A percentile compares a stretch with the other conserved stretches of the same genome.
Evolutionary conservation across 2,888 invertebrate species (phyloP).

Genomic region (Drosophila fungiperda): DNA sequence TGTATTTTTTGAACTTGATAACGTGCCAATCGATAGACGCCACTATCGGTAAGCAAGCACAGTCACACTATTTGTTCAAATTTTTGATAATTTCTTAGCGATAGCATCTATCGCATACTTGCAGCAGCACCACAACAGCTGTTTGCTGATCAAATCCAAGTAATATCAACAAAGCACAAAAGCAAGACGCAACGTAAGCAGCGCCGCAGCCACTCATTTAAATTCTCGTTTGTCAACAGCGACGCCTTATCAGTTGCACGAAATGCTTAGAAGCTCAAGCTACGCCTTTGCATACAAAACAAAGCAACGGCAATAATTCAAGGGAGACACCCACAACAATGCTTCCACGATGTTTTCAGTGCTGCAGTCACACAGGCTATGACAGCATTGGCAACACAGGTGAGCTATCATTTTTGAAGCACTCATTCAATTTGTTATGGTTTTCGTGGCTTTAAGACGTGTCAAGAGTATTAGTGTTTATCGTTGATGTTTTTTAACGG

Average conservation of each 20-base stretch:
- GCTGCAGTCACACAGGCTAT: slow-evolving; percentile 85
- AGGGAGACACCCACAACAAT: slow-evolving; percentile 21
- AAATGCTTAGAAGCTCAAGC: slow-evolving; percentile 35
- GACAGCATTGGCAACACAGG: slow-evolving; percentile 77
- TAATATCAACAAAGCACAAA: slow-evolving; percentile 3
- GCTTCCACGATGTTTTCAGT: slow-evolving; percentile 60
- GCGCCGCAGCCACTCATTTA: slow-evolving; percentile 9
- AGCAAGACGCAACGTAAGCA: slow-evolving; percentile 56
- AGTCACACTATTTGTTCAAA: not conserved
- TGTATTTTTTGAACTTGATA: slow-evolving; percentile 14
- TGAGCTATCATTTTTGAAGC: slow-evolving; percentile 11
- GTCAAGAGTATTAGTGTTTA: too few species aligned
- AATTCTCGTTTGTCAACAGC: not conserved
- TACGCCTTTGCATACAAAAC: slow-evolving; percentile 10
- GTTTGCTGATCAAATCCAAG: slow-evolving; percentile 17
- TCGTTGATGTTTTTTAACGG: too few species aligned
- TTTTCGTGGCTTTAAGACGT: not conserved
- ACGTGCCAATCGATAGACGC: slow-evolving; percentile 2
- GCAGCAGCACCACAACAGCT: slow-evolving; percentile 27
- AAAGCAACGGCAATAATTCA: not conserved
- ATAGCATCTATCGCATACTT: not conserved
- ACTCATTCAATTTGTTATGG: not conserved
- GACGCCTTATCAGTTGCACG: slow-evolving; percentile 23
- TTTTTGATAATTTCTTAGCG: slow-evolving; percentile 18
- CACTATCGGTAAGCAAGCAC: slow-evolving; percentile 34